These are phyloP conservation scores for Pygoscelis antarcticus DNA, from an alignment of 2,113 vertebrate species.

Conservation along the genomic window DNA sequence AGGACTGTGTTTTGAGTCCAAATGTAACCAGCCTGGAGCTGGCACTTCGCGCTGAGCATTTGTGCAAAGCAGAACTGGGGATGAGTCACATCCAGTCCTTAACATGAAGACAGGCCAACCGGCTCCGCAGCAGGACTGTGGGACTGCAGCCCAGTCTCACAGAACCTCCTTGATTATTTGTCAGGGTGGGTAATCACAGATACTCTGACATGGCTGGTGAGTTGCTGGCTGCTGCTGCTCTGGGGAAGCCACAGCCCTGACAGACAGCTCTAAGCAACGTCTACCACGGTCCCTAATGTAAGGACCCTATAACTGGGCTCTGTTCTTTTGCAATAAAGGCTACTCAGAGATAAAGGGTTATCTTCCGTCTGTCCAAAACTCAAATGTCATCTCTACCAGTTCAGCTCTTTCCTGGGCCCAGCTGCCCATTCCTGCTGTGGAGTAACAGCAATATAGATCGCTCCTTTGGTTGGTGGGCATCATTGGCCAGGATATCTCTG, in stretches of 20 bases:
- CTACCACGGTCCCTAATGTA: background rate
- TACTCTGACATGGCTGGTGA: background rate
- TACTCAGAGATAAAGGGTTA: background rate
- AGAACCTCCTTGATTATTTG: background rate
- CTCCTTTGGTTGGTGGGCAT: background rate
- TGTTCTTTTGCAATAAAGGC: background rate
- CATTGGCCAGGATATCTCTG: background rate
- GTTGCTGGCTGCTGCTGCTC: background rate
- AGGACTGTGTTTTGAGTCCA: background rate
- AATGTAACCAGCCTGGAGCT: background rate
- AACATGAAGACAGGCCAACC: background rate
- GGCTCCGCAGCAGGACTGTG: background rate
- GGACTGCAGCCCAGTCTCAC: background rate
- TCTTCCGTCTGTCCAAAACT: background rate
- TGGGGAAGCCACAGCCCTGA: background rate
- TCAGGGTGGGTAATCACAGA: background rate
- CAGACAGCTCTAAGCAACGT: background rate
- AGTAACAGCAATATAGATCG: background rate
- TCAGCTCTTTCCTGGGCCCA: background rate
- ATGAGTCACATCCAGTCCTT: background rate
- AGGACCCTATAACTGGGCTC: background rate
- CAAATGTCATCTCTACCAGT: background rate
- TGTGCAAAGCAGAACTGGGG: background rate
- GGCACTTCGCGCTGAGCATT: background rate
- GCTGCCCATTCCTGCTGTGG: background rate